Percentiles rank a stretch among this genome's conserved stretches.
phyloP scores from a whole-genome alignment of 2,797 vertebrate genomes.

The Smutsia gigantea region DNA sequence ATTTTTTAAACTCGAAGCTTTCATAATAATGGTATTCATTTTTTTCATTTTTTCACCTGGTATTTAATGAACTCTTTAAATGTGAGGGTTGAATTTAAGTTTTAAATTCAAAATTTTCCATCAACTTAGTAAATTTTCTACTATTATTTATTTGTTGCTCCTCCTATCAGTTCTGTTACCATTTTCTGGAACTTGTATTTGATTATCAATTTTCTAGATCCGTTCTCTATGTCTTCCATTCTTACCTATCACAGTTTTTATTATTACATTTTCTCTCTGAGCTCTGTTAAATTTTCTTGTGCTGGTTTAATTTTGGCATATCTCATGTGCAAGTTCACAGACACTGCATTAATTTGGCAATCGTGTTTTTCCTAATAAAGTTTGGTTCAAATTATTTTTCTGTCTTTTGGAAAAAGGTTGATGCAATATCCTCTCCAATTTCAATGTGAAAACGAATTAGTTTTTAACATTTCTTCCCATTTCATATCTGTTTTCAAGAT shows the following conservation, averaged over 20 bases:
- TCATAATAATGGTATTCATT: background rate
- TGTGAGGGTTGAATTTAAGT: background rate
- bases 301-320: slow-evolving; percentile 19
- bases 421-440: background rate
- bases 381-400: background rate
- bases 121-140: slow-evolving; percentile 21
- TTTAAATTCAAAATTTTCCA: slow-evolving; percentile 39
- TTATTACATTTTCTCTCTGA: background rate
- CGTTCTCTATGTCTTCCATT: background rate
- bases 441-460: background rate
- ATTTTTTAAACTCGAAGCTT: slow-evolving; percentile 49
- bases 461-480: background rate
- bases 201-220: slow-evolving; percentile 16
- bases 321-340: background rate
- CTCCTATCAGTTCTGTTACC: background rate
- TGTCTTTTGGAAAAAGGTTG: background rate
- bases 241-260: background rate
- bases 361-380: background rate
- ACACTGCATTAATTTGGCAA: background rate
- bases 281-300: background rate
- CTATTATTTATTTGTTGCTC: slow-evolving; percentile 4
- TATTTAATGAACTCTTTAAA: background rate
- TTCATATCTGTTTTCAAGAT: slow-evolving; percentile 17
- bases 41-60: slow-evolving; percentile 12
- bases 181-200: slow-evolving; percentile 7